Conservation (phyloP, 92 coral and sea anemone genomes). For the Palythoa heliodiscus region DNA sequence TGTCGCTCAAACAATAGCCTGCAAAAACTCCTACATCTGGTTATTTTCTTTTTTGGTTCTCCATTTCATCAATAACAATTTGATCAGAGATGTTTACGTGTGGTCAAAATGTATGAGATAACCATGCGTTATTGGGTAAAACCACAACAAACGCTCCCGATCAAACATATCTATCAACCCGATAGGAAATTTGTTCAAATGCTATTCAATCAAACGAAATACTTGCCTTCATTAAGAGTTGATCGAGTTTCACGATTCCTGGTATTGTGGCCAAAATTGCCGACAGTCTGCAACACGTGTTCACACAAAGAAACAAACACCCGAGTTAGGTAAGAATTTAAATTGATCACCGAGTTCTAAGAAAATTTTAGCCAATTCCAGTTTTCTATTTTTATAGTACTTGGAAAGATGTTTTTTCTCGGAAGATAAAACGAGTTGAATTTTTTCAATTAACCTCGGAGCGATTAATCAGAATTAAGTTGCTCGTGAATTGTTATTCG, state of each 20-base stretch:
- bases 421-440: not conserved
- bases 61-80: no score
- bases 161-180: no score
- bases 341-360: not conserved
- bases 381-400: not conserved
- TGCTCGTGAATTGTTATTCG: not conserved
- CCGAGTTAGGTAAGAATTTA: no score
- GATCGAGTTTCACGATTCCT: slow-evolving; percentile 6
- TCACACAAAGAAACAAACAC: not conserved
- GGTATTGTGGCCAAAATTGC: not conserved
- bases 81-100: no score
- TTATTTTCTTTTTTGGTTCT: no score
- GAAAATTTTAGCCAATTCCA: not conserved
- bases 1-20: no score
- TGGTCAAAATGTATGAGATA: no score
- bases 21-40: no score
- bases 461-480: not conserved
- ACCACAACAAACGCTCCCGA: no score
- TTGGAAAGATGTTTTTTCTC: not conserved
- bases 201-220: not conserved
- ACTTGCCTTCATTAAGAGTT: slow-evolving; percentile 6
- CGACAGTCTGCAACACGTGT: not conserved
- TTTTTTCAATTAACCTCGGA: not conserved
- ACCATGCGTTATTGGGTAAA: not conserved
- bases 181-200: not conserved